Evolutionary conservation across 2,888 invertebrate genomes (phyloP).

Genomic region (Scaptomyza parva): DNA sequence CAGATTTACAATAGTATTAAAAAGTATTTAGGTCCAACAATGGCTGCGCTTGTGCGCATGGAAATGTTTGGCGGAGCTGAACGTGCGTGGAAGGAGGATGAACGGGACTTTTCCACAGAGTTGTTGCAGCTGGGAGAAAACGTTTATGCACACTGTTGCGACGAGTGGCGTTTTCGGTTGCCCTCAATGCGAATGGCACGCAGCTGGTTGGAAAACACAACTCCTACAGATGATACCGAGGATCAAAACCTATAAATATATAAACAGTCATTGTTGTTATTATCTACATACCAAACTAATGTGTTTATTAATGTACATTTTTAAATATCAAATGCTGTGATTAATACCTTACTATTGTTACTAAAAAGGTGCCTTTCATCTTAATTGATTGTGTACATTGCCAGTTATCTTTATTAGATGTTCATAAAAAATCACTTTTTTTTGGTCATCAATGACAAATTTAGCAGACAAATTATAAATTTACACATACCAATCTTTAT

Average conservation of each 20-base stretch:
- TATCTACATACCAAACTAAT: neutral
- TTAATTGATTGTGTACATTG: conserved; percentile 8
- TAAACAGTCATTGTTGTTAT: conserved; percentile 5
- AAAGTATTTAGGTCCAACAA: conserved; percentile 82
- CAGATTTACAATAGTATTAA: conserved; percentile 84
- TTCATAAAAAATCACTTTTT: neutral
- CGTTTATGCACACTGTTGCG: conserved; percentile 80
- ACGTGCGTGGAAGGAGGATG: conserved; percentile 82
- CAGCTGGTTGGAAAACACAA: conserved; percentile 71
- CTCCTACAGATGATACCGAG: conserved; percentile 40
- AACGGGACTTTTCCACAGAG: conserved; percentile 80
- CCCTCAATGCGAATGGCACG: conserved; percentile 78
- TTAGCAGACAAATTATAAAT: conserved; percentile 10
- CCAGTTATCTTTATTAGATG: conserved; percentile 19
- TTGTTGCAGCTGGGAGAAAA: conserved; percentile 80
- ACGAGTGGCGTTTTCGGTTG: conserved; percentile 84
- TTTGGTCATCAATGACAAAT: conserved; percentile 30
- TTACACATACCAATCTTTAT: conserved; percentile 48
- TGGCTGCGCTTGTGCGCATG: conserved; percentile 84
- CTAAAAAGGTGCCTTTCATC: neutral
- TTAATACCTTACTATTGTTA: neutral
- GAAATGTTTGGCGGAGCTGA: conserved; percentile 84
- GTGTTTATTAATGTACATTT: neutral
- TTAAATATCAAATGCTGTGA: conserved; percentile 16
- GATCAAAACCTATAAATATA: conserved; percentile 65